Evolutionary conservation across 2,797 vertebrate species (phyloP).

Genomic region (Sebastes aleutianus): DNA sequence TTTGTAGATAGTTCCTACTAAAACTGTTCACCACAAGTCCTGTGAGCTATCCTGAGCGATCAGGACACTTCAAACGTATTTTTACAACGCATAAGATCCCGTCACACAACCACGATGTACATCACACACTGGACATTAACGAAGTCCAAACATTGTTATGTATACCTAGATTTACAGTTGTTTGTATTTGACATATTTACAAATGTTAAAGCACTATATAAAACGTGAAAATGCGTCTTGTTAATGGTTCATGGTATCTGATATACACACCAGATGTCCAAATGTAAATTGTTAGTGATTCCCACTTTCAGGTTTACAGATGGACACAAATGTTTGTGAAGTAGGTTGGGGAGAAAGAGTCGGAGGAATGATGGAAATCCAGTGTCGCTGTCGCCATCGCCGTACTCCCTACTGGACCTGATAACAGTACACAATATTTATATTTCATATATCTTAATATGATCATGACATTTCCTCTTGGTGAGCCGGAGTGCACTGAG

Average conservation of each 20-base stretch:
- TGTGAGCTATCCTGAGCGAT: not conserved
- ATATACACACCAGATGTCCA: conserved; percentile 11
- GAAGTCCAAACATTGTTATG: not conserved
- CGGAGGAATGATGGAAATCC: not conserved
- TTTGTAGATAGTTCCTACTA: not conserved
- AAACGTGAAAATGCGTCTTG: not conserved
- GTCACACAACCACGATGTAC: too few species aligned
- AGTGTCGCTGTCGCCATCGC: not conserved
- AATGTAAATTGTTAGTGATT: conserved; percentile 36
- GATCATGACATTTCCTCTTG: not conserved
- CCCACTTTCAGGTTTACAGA: conserved; percentile 5
- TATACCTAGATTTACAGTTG: not conserved
- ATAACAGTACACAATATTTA: not conserved
- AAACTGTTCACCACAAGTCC: not conserved
- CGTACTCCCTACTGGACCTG: not conserved
- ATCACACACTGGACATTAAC: not conserved
- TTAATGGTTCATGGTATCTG: not conserved
- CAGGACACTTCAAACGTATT: not conserved
- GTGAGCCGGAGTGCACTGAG: not conserved
- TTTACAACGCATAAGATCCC: not conserved
- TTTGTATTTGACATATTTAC: not conserved
- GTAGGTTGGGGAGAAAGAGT: not conserved
- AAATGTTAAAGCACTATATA: not conserved
- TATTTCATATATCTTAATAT: conserved; percentile 1
- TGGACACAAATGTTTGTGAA: conserved; percentile 7